Conservation (phyloP, 53 echinoderm and acorn worm genomes). For the Holothuria leucospilota region DNA sequence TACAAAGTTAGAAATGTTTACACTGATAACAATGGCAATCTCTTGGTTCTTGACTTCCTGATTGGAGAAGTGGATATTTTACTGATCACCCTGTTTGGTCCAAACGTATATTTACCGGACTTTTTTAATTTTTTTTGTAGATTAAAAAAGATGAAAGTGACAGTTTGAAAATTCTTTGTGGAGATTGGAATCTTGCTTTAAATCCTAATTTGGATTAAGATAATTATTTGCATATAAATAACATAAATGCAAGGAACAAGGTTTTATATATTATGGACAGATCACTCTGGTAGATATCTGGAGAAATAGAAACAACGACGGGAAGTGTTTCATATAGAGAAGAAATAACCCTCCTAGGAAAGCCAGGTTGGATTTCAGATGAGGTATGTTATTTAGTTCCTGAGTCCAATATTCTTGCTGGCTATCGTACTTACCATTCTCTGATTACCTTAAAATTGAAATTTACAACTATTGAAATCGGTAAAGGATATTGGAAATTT, state of each 20-base stretch:
- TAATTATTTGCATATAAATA: slow-evolving; percentile 3
- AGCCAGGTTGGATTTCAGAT: not conserved
- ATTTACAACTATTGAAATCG: not conserved
- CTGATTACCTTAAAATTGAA: not conserved
- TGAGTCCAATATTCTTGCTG: too few relatives aligned
- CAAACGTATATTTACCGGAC: not conserved
- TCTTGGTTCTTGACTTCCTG: not conserved
- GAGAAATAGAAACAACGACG: not conserved
- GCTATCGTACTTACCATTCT: too few relatives aligned
- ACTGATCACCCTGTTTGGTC: not conserved
- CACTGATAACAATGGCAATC: not conserved
- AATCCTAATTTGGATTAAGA: slow-evolving; percentile 2
- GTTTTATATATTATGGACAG: slow-evolving; percentile 9
- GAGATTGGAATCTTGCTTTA: slow-evolving; percentile 1
- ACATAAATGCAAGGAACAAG: too few relatives aligned
- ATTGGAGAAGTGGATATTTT: too few relatives aligned
- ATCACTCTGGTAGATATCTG: not conserved
- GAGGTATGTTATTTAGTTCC: too few relatives aligned
- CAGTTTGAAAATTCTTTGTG: too few relatives aligned
- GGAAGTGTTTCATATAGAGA: not conserved
- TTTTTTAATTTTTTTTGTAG: not conserved
- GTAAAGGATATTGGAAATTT: too few relatives aligned
- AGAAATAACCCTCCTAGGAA: not conserved
- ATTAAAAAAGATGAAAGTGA: too few relatives aligned
- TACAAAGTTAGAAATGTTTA: not conserved